A percentile compares a stretch with the other conserved stretches of the same genome.
These are phyloP conservation scores for Rhagoletis pomonella DNA, from an alignment of 1,140 invertebrate genomes.

Conservation along the genomic window DNA sequence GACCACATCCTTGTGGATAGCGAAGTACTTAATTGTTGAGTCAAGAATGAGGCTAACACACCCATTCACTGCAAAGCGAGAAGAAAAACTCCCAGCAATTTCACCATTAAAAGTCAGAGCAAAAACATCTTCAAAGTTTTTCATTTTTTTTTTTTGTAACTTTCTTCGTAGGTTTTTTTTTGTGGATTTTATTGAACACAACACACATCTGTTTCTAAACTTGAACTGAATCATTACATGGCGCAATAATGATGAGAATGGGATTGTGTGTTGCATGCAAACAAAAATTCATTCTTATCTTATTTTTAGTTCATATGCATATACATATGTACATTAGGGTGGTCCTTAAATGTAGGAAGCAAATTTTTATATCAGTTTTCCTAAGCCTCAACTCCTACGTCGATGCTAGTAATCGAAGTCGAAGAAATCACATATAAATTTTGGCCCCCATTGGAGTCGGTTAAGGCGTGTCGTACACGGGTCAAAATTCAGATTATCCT, in stretches of 20 bases:
- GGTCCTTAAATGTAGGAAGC: too few species aligned
- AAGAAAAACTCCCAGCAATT: background rate
- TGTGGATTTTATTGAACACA: slow-evolving; percentile 4
- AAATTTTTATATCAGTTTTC: too few species aligned
- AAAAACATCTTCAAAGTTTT: background rate
- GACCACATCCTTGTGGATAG: too few species aligned
- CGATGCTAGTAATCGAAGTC: too few species aligned
- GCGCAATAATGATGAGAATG: background rate
- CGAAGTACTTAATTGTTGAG: too few species aligned
- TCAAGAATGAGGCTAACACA: too few species aligned
- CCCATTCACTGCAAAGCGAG: too few species aligned
- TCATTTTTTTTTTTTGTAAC: background rate
- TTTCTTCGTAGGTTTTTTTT: background rate
- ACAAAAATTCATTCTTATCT: background rate
- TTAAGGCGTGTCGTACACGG: too few species aligned
- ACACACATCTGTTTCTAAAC: background rate
- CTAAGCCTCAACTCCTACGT: too few species aligned
- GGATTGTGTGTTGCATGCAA: background rate
- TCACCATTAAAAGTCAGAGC: background rate
- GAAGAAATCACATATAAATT: too few species aligned
- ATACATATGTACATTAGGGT: background rate
- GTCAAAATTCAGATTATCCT: too few species aligned
- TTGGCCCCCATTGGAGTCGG: too few species aligned
- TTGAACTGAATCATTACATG: slow-evolving; percentile 5
- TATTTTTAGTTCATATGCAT: background rate